Conservation (phyloP, 2,888 invertebrate species). For the Drosophila fulvimacula region DNA sequence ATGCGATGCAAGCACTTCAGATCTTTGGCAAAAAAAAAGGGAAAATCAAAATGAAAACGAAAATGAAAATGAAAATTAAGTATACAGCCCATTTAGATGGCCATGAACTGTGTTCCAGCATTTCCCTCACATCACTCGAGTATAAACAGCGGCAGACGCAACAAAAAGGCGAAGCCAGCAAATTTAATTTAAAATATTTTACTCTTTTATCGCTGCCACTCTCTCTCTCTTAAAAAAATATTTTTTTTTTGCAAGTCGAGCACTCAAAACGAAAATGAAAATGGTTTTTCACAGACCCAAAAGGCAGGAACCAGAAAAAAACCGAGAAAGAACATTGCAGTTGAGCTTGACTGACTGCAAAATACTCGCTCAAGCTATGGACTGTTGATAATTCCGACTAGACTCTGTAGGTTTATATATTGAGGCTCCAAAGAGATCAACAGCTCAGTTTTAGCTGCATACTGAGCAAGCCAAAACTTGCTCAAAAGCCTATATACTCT, state of each 20-base stretch:
- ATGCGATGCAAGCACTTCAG: conserved; percentile 31
- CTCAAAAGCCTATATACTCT: not conserved
- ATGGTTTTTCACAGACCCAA: conserved; percentile 33
- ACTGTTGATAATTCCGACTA: not conserved
- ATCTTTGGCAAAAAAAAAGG: conserved; percentile 15
- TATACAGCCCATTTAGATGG: conserved; percentile 42
- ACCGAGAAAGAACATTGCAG: not conserved
- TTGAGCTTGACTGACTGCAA: not conserved
- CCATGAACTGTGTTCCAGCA: conserved; percentile 67
- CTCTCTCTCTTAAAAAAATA: not conserved
- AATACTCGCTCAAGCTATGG: not conserved
- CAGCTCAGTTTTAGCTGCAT: no score
- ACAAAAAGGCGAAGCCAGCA: conserved; percentile 15
- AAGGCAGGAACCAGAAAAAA: not conserved
- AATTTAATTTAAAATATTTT: conserved; percentile 41
- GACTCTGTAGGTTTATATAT: not conserved
- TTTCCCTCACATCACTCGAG: conserved; percentile 18
- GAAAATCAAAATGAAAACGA: no score
- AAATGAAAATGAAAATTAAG: conserved; percentile 1
- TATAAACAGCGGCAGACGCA: conserved; percentile 31
- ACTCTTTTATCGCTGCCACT: not conserved
- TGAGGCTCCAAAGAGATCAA: not conserved
- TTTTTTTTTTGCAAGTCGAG: conserved; percentile 27
- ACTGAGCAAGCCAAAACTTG: not conserved
- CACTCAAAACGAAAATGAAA: conserved; percentile 43